phyloP scores from a whole-genome alignment of 2,888 invertebrate species.

The Ceraclea dissimilis region DNA sequence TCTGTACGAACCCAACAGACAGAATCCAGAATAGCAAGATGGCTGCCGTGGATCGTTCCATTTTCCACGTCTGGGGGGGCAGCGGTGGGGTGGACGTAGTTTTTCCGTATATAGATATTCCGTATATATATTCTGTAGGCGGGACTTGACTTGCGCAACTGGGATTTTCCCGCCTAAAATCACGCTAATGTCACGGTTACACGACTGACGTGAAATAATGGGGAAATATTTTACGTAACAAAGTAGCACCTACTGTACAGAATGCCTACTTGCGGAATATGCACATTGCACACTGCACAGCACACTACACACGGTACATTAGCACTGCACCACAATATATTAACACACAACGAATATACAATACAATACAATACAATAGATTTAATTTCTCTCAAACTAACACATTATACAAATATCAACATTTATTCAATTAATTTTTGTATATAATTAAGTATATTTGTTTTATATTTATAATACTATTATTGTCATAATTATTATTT shows the following conservation, averaged over 20 bases:
- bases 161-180: constrained; percentile 1
- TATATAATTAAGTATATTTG: no score
- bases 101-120: neutral
- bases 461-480: no score
- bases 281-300: no score
- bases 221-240: constrained; percentile 4
- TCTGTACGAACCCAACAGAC: constrained; percentile 18
- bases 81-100: constrained; percentile 8
- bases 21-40: constrained; percentile 19
- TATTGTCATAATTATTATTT: no score
- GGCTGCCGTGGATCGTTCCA: constrained; percentile 20
- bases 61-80: constrained; percentile 15
- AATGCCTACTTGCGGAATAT: no score
- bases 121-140: no score
- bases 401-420: neutral
- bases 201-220: constrained; percentile 2
- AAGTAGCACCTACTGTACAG: neutral
- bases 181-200: constrained; percentile 7
- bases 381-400: no score
- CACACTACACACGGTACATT: no score
- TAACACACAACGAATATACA: no score
- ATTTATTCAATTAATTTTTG: neutral
- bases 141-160: neutral
- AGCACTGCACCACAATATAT: no score
- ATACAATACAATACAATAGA: no score